A percentile compares a stretch with the other conserved stretches of the same genome.
phyloP scores from a whole-genome alignment of 2,797 vertebrate species.

The Hydrophis major region DNA sequence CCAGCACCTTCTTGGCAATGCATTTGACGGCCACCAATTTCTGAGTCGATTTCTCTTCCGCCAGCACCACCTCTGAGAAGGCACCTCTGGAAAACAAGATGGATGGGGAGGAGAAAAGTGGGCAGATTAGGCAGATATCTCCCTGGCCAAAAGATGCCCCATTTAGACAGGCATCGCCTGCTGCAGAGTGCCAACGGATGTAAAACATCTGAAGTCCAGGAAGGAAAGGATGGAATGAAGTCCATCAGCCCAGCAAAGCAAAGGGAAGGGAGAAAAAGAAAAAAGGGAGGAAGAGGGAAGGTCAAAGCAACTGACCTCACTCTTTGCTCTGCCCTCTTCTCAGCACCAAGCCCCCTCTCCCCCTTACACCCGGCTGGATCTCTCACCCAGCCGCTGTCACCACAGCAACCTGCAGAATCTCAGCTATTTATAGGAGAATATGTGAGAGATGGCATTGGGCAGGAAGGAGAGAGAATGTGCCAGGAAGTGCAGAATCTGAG shows the following conservation, averaged over 20 bases:
- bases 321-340: neutral
- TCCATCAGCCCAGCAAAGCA: neutral
- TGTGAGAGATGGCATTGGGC: constrained; percentile 30
- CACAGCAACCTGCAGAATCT: constrained; percentile 61
- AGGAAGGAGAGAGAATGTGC: neutral
- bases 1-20: constrained; percentile 92
- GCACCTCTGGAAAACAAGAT: constrained; percentile 80
- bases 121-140: neutral
- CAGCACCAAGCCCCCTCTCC: constrained; percentile 8
- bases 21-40: constrained; percentile 96
- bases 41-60: constrained; percentile 88
- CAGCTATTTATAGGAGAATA: constrained; percentile 68
- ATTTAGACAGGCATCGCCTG: neutral
- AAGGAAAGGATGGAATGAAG: neutral
- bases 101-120: neutral
- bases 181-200: neutral
- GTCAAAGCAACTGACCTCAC: neutral
- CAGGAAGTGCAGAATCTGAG: neutral
- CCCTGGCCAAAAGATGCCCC: neutral
- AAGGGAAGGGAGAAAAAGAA: neutral
- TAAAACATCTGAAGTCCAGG: neutral
- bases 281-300: neutral
- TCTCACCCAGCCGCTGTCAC: constrained; percentile 42
- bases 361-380: constrained; percentile 19
- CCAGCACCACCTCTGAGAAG: constrained; percentile 96